These are phyloP conservation scores for Nyctibius grandis DNA, from an alignment of 2,797 vertebrate genomes.

Conservation along the genomic window DNA sequence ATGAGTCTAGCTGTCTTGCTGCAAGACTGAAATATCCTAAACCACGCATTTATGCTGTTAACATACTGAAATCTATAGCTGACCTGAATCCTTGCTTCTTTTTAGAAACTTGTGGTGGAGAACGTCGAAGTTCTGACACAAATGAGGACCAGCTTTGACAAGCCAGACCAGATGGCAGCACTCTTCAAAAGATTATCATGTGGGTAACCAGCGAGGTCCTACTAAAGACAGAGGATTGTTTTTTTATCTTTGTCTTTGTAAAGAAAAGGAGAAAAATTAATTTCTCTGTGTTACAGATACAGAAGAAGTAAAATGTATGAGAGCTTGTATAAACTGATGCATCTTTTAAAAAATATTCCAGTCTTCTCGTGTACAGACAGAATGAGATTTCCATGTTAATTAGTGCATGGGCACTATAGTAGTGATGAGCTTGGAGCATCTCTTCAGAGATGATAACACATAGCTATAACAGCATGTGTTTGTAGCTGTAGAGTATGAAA, in stretches of 20 bases:
- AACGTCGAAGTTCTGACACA: conserved; percentile 97
- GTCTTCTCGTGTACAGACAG: neutral
- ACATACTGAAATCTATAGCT: neutral
- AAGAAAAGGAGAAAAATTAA: neutral
- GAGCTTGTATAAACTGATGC: neutral
- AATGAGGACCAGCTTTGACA: conserved; percentile 99
- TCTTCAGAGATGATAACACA: neutral
- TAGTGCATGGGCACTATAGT: neutral
- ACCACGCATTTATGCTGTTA: neutral
- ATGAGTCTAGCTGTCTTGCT: conserved; percentile 30
- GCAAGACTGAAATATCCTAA: conserved; percentile 14
- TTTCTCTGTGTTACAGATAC: neutral
- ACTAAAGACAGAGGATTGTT: neutral
- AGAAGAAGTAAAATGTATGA: neutral
- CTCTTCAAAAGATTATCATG: conserved; percentile 97
- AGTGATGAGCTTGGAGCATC: neutral
- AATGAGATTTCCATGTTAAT: neutral
- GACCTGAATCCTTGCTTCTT: conserved; percentile 38
- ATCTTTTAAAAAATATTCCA: neutral
- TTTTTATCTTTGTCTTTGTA: neutral
- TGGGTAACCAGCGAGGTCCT: conserved; percentile 69
- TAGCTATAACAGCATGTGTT: neutral
- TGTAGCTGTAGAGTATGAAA: neutral
- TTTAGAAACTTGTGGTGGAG: conserved; percentile 97
- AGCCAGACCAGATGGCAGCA: conserved; percentile 97